A percentile compares a stretch with the other conserved stretches of the same genome.
Conservation (phyloP, 2,113 vertebrate genomes). For the Leptodactylus fuscus region DNA sequence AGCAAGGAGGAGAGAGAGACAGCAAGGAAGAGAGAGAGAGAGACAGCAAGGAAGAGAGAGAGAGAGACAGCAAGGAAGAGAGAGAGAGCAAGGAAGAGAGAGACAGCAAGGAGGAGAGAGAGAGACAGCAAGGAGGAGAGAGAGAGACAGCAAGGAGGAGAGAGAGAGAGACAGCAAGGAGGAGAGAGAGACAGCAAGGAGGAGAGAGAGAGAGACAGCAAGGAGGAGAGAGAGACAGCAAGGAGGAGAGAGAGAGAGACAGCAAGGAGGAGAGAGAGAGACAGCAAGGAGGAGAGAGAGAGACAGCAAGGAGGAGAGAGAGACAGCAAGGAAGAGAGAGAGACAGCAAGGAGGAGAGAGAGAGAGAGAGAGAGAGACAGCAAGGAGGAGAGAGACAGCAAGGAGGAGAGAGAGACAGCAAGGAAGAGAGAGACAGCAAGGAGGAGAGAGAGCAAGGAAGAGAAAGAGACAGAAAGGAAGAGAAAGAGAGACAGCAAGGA, state of each 20-base stretch:
- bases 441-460: not conserved
- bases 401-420: not conserved
- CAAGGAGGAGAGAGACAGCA: not conserved
- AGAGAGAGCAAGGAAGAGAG: not conserved
- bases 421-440: not conserved
- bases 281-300: not conserved
- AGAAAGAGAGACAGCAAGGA: not conserved
- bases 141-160: not conserved
- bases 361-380: not conserved
- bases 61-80: too few species aligned
- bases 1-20: too few species aligned
- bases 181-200: not conserved
- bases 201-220: not conserved
- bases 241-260: not conserved
- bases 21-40: too few species aligned
- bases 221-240: not conserved
- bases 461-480: not conserved
- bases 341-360: not conserved
- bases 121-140: not conserved
- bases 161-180: not conserved
- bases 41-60: too few species aligned
- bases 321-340: not conserved
- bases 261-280: not conserved
- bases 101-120: too few species aligned
- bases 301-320: not conserved